phyloP scores from a whole-genome alignment of 2,113 vertebrate genomes.

The Chlamydotis undulata region DNA sequence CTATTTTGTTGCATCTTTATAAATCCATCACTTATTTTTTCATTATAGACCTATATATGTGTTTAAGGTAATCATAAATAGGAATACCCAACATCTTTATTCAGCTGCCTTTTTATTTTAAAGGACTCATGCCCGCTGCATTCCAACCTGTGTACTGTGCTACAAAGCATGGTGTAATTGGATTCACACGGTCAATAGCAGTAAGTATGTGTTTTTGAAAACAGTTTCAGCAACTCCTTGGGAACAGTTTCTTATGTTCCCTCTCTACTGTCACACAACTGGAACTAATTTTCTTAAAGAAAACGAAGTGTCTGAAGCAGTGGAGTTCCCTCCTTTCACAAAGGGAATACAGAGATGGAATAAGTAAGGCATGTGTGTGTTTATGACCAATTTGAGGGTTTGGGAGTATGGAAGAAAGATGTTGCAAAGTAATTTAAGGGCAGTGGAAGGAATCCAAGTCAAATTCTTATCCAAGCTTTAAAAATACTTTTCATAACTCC shows the following conservation, averaged over 20 bases:
- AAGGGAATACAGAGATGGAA: neutral
- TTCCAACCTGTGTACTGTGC: constrained; percentile 95
- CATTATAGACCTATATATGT: neutral
- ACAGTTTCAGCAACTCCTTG: neutral
- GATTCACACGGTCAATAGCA: constrained; percentile 92
- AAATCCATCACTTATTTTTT: neutral
- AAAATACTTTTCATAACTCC: neutral
- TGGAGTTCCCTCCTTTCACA: neutral
- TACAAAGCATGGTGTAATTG: constrained; percentile 94
- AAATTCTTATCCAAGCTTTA: neutral
- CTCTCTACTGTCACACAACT: neutral
- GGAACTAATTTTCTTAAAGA: neutral
- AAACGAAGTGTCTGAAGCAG: neutral
- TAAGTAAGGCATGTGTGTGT: neutral
- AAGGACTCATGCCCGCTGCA: constrained; percentile 91
- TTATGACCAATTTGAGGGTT: neutral
- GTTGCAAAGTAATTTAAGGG: neutral
- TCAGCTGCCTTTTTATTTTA: constrained; percentile 53
- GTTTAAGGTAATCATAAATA: neutral
- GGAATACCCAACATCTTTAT: neutral
- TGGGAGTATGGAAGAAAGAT: neutral
- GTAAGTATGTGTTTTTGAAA: constrained; percentile 77
- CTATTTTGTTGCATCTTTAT: neutral
- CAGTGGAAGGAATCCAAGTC: neutral
- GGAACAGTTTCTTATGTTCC: neutral